A percentile compares a stretch with the other conserved stretches of the same genome.
phyloP scores from a whole-genome alignment of 2,888 invertebrate species.

The Bedellia somnulentella region DNA sequence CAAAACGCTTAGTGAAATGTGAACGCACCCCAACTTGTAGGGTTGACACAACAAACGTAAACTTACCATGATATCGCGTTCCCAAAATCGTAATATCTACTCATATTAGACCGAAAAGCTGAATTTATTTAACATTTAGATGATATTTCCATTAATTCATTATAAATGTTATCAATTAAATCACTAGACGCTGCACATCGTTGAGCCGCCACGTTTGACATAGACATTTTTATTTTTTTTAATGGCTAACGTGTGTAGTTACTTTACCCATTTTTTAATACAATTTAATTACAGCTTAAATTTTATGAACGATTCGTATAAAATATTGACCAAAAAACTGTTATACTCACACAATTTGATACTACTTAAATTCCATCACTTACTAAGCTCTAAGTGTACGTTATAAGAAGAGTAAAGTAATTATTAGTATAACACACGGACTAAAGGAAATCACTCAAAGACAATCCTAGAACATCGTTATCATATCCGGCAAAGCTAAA shows the following conservation, averaged over 20 bases:
- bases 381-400: not conserved
- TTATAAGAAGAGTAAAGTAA: slow-evolving; percentile 55
- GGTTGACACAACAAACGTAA: slow-evolving; percentile 20
- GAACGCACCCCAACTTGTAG: too few species aligned
- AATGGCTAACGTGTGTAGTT: slow-evolving; percentile 10
- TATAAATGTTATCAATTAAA: slow-evolving; percentile 14
- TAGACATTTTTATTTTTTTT: slow-evolving; percentile 20
- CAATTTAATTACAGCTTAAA: not conserved
- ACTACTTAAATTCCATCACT: not conserved
- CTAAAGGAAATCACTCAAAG: too few species aligned
- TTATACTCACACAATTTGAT: not conserved
- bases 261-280: slow-evolving; percentile 2
- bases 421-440: slow-evolving; percentile 75
- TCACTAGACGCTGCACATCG: not conserved
- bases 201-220: slow-evolving; percentile 44
- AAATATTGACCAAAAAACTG: too few species aligned
- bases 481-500: too few species aligned
- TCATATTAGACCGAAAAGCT: slow-evolving; percentile 47
- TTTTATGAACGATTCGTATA: too few species aligned
- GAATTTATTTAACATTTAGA: slow-evolving; percentile 30
- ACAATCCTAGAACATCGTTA: too few species aligned
- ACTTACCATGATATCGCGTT: slow-evolving; percentile 60
- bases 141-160: slow-evolving; percentile 39
- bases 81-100: slow-evolving; percentile 59
- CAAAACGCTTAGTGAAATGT: too few species aligned